Evolutionary conservation across 2,888 invertebrate species (phyloP), one percentile per base, ranked within the genome.

Genomic region (Cordilura impudica): DNA sequence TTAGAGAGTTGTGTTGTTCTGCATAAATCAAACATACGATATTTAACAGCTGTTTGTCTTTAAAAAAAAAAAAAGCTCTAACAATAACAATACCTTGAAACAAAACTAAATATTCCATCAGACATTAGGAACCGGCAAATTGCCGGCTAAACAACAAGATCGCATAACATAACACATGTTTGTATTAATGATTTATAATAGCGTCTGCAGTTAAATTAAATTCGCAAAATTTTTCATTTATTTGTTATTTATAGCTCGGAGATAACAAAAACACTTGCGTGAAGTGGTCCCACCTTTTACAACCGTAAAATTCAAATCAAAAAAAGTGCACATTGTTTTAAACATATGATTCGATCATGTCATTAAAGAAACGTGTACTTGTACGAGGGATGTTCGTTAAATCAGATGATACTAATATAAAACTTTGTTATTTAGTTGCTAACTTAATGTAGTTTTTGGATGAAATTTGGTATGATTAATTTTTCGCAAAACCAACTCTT

Each of bases 11-110:
- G 63, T 61, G 51, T 53, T 47, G 51, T 14, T 71, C 39, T 54
- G 61, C 61, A 67, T 45, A 56, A 72, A 61, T 66, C n/a, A 39
- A 75, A 79, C 75, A 75, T 72, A 71, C 79, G 75, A 75, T 72
- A 56, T 49, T 66, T 23, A 74, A 49, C 63, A 66, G 51, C 60
- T 74, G 73, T 70, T n/a, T 45, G n/a, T n/a, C 7, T 35, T 12
- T 4, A 53, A n/a, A 54, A 23, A 29, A 29, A 51, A 19, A 21
- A 12, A 16, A 7, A 4, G 16, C n/a, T 53, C 7, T 23, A 49
- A 29, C 49, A 45, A 18, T 4, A 35, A 12, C 47, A 47, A 49
- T 3, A 60, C 18, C 4, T 29, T 51, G 54, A 23, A 31, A 39
- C 10, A 35, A 26, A 26, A 26, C 26, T 6, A 26, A 35, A 12